Evolutionary conservation across 2,888 invertebrate genomes (phyloP), one percentile per base, ranked within the genome.

Genomic region (Lathronympha strigana): DNA sequence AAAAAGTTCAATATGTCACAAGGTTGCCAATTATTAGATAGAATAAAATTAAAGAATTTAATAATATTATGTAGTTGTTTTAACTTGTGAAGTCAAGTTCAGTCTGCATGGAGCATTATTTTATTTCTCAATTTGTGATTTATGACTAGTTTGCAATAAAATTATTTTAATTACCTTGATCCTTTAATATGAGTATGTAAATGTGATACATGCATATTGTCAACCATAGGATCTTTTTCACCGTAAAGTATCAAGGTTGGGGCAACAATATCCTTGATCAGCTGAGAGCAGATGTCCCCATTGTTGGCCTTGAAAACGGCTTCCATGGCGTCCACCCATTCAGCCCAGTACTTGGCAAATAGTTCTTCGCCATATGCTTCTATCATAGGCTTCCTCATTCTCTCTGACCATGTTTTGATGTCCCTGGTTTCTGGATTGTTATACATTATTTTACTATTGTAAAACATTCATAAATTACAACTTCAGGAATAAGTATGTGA

Each of bases 191-290:
- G 91, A 13, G 94, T 89, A 57, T 93, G 91, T 19, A 98, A 87
- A 86, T 95, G 95, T 0, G 94, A 91, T 0, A 95, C 93, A 88
- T 98, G 98, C 68, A 95, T 94, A 19, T 88, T 79, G 1, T 95
- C 94, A 1, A 98, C 94, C 87, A 97, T 89, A 0, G 95, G 94
- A 86, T 98, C 98, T 79, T 96, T 96, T 70, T 94, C 93, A 0
- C 98, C 98, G 77, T 98, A 97, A 49, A 98, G 77, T 71, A 98
- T 95, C 19, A 97, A 93, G 0, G 97, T 96, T 0, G 96, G 96
- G 70, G 96, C 96, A 60, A 90, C 90, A 19, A 98, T 95, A 51
- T 94, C 88, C 2, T 92, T 81, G 40, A 97, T 77, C 31, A 93
- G 81, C 2, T 92, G 85, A 67, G 93, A 94, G 79, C 97, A 97